Percentiles rank a stretch among this genome's conserved stretches.
phyloP scores from a whole-genome alignment of 2,113 vertebrate genomes.

The Myotis davidii region DNA sequence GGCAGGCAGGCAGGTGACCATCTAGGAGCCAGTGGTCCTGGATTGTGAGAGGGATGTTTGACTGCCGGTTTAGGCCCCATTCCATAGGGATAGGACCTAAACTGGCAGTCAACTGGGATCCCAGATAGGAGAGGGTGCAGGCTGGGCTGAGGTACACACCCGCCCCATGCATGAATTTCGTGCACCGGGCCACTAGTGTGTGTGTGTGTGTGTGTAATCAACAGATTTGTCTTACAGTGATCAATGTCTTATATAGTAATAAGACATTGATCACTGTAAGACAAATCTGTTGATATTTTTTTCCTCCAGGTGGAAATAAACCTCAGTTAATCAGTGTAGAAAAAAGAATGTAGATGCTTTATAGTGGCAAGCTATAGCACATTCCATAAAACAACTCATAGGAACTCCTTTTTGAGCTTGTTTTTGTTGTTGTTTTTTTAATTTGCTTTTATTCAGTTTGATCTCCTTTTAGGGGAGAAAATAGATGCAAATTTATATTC shows the following conservation, averaged over 20 bases:
- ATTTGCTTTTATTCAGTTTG: not conserved
- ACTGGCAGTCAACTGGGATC: too few species aligned
- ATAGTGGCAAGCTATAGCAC: not conserved
- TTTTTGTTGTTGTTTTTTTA: not conserved
- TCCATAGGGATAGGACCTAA: too few species aligned
- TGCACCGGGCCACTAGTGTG: too few species aligned
- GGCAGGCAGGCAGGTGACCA: too few species aligned
- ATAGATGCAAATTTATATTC: conserved; percentile 26
- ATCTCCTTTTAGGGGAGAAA: not conserved
- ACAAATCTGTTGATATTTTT: not conserved
- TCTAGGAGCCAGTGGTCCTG: too few species aligned
- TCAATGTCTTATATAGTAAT: not conserved
- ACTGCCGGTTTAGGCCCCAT: too few species aligned
- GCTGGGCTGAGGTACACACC: too few species aligned
- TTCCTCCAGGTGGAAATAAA: not conserved
- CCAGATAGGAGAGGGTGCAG: too few species aligned
- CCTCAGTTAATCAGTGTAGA: not conserved
- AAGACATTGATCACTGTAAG: conserved; percentile 11
- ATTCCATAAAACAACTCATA: not conserved
- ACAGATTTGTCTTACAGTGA: too few species aligned
- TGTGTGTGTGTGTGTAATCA: not conserved
- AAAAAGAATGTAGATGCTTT: not conserved
- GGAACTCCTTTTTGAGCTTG: not conserved
- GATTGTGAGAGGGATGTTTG: too few species aligned
- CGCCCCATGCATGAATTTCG: too few species aligned